These are phyloP conservation scores for Ophion ventricosus DNA, from an alignment of 2,888 invertebrate species.

Conservation along the genomic window DNA sequence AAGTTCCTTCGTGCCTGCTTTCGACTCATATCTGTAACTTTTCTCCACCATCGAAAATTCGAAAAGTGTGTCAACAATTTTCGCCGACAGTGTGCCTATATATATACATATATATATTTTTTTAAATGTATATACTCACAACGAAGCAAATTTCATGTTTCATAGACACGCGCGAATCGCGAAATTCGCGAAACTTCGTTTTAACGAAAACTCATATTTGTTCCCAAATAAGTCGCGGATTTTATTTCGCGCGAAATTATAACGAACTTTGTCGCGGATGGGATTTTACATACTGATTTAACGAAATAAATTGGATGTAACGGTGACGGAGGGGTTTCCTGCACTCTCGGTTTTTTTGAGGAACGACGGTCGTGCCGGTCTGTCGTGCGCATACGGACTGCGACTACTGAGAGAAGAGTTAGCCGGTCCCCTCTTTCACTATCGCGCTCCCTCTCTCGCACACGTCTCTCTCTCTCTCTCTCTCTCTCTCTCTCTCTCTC, in stretches of 20 bases:
- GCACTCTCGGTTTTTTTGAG: slow-evolving; percentile 28
- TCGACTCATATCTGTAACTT: background rate
- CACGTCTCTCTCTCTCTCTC: slow-evolving; percentile 34
- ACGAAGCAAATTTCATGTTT: slow-evolving; percentile 9
- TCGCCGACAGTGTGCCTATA: background rate
- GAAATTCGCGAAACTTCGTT: background rate
- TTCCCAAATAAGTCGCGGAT: background rate
- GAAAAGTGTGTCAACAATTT: background rate
- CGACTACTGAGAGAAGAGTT: slow-evolving; percentile 56
- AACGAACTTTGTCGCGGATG: background rate
- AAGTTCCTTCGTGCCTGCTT: background rate
- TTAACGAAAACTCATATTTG: slow-evolving; percentile 26
- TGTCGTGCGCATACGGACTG: slow-evolving; percentile 63
- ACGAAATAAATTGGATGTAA: slow-evolving; percentile 6
- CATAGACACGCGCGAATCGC: background rate
- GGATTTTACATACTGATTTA: background rate
- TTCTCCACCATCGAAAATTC: background rate
- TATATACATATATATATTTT: background rate
- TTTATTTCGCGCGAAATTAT: slow-evolving; percentile 5
- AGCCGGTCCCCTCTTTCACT: slow-evolving; percentile 60
- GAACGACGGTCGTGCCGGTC: slow-evolving; percentile 59
- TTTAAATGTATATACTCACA: background rate
- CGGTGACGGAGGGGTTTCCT: slow-evolving; percentile 17
- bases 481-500: slow-evolving; percentile 21
- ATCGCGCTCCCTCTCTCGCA: slow-evolving; percentile 41